A percentile compares a stretch with the other conserved stretches of the same genome.
These are phyloP conservation scores for Halcyon chelicuti DNA, from an alignment of 2,797 vertebrate genomes.

Conservation along the genomic window DNA sequence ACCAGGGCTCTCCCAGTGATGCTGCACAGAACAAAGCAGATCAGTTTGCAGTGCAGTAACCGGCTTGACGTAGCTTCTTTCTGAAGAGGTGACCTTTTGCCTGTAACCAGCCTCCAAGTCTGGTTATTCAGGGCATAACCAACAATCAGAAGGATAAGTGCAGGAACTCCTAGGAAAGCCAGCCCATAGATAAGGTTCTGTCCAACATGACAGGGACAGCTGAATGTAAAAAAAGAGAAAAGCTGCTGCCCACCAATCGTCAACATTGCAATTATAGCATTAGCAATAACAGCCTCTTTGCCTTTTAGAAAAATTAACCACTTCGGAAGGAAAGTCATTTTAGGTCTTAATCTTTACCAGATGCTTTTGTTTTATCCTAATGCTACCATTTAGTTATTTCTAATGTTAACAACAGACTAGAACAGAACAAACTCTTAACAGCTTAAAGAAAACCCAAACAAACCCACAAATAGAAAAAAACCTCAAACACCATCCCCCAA, in stretches of 20 bases:
- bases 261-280: slow-evolving; percentile 73
- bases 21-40: slow-evolving; percentile 72
- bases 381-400: neutral
- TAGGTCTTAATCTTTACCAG: neutral
- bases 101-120: slow-evolving; percentile 75
- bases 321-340: slow-evolving; percentile 56
- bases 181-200: slow-evolving; percentile 79
- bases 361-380: neutral
- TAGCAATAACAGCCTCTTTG: slow-evolving; percentile 70
- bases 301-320: slow-evolving; percentile 74
- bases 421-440: neutral
- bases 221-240: slow-evolving; percentile 79
- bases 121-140: slow-evolving; percentile 78
- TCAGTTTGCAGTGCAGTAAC: slow-evolving; percentile 68
- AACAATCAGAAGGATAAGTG: slow-evolving; percentile 76
- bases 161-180: slow-evolving; percentile 78
- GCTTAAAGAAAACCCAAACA: neutral
- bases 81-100: slow-evolving; percentile 53
- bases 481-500: neutral
- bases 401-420: neutral
- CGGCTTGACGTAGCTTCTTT: neutral
- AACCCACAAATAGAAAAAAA: neutral
- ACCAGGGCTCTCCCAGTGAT: slow-evolving; percentile 77
- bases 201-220: slow-evolving; percentile 78
- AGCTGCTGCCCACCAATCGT: slow-evolving; percentile 78